A percentile compares a stretch with the other conserved stretches of the same genome.
Evolutionary conservation across 2,797 vertebrate genomes (phyloP).

Genomic region (Ctenochaetus hawaiiensis): DNA sequence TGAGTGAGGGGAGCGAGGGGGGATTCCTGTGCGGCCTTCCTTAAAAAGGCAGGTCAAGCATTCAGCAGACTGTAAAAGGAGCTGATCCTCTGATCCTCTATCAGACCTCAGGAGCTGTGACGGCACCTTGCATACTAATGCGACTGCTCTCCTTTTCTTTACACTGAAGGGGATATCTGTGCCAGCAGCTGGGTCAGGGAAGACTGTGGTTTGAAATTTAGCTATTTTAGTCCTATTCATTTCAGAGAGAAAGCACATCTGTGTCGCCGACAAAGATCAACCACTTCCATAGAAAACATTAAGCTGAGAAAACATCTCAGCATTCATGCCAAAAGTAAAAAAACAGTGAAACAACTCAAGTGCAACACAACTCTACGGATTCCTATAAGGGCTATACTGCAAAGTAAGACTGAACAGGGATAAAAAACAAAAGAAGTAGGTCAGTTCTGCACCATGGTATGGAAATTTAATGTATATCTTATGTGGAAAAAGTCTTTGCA

Average conservation of each 20-base stretch:
- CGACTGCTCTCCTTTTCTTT: constrained; percentile 58
- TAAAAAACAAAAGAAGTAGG: constrained; percentile 9
- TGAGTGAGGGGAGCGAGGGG: constrained; percentile 9
- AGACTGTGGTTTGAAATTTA: constrained; percentile 48
- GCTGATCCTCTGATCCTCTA: constrained; percentile 76
- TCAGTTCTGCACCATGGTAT: constrained; percentile 34
- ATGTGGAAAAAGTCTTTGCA: constrained; percentile 42
- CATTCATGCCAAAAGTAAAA: not conserved
- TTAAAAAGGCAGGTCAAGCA: constrained; percentile 73
- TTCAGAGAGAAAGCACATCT: not conserved
- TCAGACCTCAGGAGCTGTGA: constrained; percentile 77
- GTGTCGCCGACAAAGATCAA: constrained; percentile 1
- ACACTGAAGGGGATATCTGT: constrained; percentile 50
- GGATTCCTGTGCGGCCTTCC: constrained; percentile 51
- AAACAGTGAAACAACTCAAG: not conserved
- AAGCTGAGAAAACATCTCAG: not conserved
- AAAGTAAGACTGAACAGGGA: not conserved
- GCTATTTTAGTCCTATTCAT: constrained; percentile 41
- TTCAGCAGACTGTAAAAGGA: constrained; percentile 78
- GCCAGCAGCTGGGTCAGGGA: constrained; percentile 65
- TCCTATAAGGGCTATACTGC: not conserved
- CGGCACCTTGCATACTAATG: constrained; percentile 82
- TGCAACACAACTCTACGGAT: not conserved
- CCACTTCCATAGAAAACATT: constrained; percentile 12
- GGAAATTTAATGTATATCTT: constrained; percentile 56